These are phyloP conservation scores for Lamellibrachia luymesi DNA, from an alignment of 1,140 invertebrate genomes.

Conservation along the genomic window DNA sequence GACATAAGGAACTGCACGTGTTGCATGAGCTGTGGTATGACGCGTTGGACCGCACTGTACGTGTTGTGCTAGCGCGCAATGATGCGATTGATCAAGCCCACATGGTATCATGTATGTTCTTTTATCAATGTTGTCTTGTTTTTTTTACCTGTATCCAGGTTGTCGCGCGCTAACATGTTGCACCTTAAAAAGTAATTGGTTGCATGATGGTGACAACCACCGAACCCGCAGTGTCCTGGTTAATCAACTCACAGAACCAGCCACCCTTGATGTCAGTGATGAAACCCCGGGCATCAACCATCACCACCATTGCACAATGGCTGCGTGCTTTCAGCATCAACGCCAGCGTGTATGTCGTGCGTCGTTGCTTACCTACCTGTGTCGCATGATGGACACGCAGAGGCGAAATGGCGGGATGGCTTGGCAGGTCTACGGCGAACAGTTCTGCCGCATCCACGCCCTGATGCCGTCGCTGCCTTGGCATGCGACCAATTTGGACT, in stretches of 20 bases:
- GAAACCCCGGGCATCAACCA: background rate
- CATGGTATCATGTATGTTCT: too few relatives aligned
- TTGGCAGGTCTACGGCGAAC: background rate
- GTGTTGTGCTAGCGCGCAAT: too few relatives aligned
- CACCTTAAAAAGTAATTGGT: too few relatives aligned
- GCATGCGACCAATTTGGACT: background rate
- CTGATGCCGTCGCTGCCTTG: background rate
- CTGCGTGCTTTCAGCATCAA: background rate
- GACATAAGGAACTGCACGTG: too few relatives aligned
- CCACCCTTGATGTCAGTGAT: background rate
- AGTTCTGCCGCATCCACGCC: background rate
- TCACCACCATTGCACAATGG: background rate
- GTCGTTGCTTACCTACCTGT: background rate
- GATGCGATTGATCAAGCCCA: too few relatives aligned
- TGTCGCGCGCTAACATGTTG: background rate
- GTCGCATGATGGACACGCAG: background rate
- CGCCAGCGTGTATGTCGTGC: background rate
- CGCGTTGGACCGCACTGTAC: too few relatives aligned
- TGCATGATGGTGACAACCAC: too few relatives aligned
- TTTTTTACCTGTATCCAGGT: too few relatives aligned
- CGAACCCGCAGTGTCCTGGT: background rate
- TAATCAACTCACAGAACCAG: background rate
- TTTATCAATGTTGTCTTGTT: too few relatives aligned
- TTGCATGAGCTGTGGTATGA: too few relatives aligned
- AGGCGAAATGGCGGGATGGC: background rate